Conservation (phyloP, 2,113 vertebrate species). For the Apteryx owenii region DNA sequence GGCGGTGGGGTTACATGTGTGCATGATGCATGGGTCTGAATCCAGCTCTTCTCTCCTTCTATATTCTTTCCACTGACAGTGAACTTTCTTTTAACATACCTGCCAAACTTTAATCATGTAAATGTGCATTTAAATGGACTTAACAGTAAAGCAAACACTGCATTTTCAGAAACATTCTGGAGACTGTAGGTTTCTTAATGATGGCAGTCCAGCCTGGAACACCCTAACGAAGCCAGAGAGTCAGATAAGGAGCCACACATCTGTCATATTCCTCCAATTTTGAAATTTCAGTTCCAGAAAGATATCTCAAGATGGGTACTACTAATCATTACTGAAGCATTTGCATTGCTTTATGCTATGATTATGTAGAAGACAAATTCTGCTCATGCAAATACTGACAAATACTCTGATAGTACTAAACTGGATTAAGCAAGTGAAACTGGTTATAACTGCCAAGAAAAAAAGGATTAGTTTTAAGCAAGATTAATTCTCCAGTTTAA, state of each 20-base stretch:
- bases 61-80: background rate
- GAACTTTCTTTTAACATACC: background rate
- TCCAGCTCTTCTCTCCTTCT: background rate
- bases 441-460: background rate
- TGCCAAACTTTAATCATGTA: background rate
- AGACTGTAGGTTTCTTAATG: background rate
- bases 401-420: background rate
- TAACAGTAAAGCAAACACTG: background rate
- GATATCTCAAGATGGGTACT: fast-evolving
- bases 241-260: background rate
- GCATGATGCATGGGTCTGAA: background rate
- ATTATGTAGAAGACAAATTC: background rate
- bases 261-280: background rate
- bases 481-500: background rate
- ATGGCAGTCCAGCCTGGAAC: background rate
- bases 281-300: background rate
- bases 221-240: background rate
- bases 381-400: background rate
- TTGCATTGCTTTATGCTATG: background rate
- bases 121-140: background rate
- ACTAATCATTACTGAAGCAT: background rate
- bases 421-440: background rate
- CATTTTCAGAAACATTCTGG: background rate
- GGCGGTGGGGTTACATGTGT: background rate
- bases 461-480: background rate